Evolutionary conservation across 2,113 vertebrate genomes (phyloP).

Genomic region (Raja brachyura): DNA sequence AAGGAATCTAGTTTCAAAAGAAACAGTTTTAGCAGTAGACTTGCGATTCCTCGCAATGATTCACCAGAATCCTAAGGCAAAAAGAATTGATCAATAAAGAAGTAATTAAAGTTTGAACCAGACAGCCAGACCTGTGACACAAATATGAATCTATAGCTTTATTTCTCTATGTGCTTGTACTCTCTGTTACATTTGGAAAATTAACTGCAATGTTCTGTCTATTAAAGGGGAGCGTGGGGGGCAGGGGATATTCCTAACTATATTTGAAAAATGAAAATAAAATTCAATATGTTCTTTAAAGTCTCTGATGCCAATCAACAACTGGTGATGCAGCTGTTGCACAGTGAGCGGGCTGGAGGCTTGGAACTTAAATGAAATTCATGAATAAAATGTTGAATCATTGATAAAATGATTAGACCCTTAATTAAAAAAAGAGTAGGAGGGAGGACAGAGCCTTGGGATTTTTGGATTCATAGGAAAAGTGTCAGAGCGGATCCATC

Average conservation of each 20-base stretch:
- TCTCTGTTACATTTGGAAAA: neutral
- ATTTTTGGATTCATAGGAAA: neutral
- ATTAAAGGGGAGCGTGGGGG: neutral
- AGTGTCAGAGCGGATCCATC: neutral
- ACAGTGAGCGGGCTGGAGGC: neutral
- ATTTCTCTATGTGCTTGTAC: neutral
- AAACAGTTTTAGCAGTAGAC: neutral
- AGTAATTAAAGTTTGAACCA: neutral
- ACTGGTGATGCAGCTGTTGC: neutral
- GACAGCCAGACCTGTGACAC: neutral
- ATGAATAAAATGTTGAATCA: neutral
- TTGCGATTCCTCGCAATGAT: neutral
- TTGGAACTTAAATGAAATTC: neutral
- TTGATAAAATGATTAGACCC: neutral
- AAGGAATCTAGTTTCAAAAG: neutral
- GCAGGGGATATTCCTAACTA: neutral
- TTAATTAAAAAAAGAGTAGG: neutral
- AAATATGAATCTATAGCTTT: neutral
- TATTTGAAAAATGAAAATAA: neutral
- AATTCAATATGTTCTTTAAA: neutral
- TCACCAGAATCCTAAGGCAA: neutral
- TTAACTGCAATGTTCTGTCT: neutral
- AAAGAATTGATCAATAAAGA: neutral
- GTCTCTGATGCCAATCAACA: neutral
- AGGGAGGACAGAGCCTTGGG: neutral